Evolutionary conservation across 2,888 invertebrate genomes (phyloP).

Genomic region (Eledone cirrhosa): DNA sequence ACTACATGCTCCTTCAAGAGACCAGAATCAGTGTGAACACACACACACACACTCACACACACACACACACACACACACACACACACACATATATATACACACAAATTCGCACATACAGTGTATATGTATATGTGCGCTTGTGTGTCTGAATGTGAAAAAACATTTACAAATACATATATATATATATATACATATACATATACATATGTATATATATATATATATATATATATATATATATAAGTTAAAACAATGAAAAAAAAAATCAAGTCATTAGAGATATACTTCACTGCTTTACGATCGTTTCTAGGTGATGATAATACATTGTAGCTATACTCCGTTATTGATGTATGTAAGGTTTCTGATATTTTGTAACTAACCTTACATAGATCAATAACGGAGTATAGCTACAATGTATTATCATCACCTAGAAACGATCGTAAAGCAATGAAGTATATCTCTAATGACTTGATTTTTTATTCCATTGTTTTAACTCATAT

Average conservation of each 20-base stretch:
- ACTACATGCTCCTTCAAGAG: too few relatives aligned
- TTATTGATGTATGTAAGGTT: not conserved
- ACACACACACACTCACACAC: not conserved
- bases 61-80: not conserved
- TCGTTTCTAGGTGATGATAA: too few relatives aligned
- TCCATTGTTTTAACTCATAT: too few relatives aligned
- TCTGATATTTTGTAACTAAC: not conserved
- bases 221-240: constrained; percentile 10
- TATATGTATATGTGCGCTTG: not conserved
- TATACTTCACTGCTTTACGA: too few relatives aligned
- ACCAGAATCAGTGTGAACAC: not conserved
- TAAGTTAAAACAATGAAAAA: too few relatives aligned
- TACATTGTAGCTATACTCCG: too few relatives aligned
- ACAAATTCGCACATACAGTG: not conserved
- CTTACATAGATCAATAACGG: not conserved
- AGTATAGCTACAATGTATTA: too few relatives aligned
- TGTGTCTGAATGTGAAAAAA: not conserved
- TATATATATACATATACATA: not conserved
- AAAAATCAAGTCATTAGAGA: too few relatives aligned
- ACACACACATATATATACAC: not conserved
- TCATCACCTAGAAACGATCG: too few relatives aligned
- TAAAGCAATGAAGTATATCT: too few relatives aligned
- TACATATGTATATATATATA: not conserved
- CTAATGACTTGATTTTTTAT: too few relatives aligned
- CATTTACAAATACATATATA: not conserved